A percentile compares a stretch with the other conserved stretches of the same genome.
Evolutionary conservation across 2,113 vertebrate genomes (phyloP).

Genomic region (Craseonycteris thonglongyai): DNA sequence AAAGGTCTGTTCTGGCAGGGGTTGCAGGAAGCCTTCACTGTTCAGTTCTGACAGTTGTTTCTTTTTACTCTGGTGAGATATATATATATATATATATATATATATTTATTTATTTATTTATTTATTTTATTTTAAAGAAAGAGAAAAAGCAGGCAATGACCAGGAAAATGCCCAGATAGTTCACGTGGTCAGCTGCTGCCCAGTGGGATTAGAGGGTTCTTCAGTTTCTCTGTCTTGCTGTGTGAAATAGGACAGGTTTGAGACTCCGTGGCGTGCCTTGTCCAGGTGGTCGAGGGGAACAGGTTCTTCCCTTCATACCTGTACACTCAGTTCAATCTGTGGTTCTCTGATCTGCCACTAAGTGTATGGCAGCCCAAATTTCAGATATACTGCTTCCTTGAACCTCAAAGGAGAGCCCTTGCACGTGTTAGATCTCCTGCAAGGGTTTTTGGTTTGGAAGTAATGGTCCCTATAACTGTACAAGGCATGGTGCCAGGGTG

Average conservation of each 20-base stretch:
- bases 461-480: background rate
- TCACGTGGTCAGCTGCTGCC: background rate
- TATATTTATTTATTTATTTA: no score
- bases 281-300: background rate
- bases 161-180: background rate
- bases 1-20: background rate
- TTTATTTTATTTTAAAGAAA: background rate
- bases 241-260: background rate
- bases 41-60: background rate
- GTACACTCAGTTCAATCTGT: background rate
- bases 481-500: background rate
- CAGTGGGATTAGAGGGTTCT: background rate
- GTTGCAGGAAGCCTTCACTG: accelerated
- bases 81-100: no score
- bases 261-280: background rate
- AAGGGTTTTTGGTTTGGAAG: background rate
- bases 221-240: background rate
- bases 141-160: background rate
- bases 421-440: background rate
- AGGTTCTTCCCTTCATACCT: background rate
- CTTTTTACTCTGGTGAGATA: background rate
- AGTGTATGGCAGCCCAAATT: background rate
- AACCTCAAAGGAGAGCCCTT: background rate
- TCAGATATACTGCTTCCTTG: background rate
- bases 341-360: background rate